Base-by-base conservation (phyloP, 2,797 vertebrate species). In the Liasis olivaceus region DNA sequence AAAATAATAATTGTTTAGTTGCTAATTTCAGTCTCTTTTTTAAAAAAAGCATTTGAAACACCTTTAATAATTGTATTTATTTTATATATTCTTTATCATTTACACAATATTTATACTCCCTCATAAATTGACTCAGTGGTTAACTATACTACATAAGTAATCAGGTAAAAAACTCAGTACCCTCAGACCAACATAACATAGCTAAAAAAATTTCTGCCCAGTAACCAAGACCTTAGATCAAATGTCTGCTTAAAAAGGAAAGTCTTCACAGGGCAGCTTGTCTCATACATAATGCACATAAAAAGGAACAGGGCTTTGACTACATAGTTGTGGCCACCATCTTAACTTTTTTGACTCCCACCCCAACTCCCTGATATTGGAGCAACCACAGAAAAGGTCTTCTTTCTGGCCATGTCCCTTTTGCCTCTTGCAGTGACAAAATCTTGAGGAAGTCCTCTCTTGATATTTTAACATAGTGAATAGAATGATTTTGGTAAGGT, bases 1-100 rank as follows among this genome's bases (percentile, higher is more conserved):
- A 9, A 90, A 95, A 81, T 81, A 90, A 15, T 3, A 64, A 72
- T 90, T 93, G 51, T 58, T 93, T 91, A 63, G 85, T 94, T 91
- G 85, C 69, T 89, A 22, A 9, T 72, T 91, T 60, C 69, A 58
- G 56, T 56, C 60, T 54, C 84, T 81, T 51, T 31, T 88, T 87
- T 11, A 17, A 89, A 8, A 93, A 88, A 90, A 42, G 36, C 3
- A 77, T 42, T 81, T 81, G 9, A 4, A 81, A 81, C 20, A 81
- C 72, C 47, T 81, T 81, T 47, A 47, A 42, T 77, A 77, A 47
- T 47, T 81, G 36, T 81, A 81, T 81, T 47, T 47, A 42, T 81
- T 81, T 42, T 81, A 81, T 81, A 9, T 20, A 81, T 72, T 77
- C 20, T 42, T 77, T 81, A 81, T 47, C 36, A 47, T 47, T 81